Evolutionary conservation across 2,113 vertebrate genomes (phyloP).

Genomic region (Apistogramma diplotaenia): DNA sequence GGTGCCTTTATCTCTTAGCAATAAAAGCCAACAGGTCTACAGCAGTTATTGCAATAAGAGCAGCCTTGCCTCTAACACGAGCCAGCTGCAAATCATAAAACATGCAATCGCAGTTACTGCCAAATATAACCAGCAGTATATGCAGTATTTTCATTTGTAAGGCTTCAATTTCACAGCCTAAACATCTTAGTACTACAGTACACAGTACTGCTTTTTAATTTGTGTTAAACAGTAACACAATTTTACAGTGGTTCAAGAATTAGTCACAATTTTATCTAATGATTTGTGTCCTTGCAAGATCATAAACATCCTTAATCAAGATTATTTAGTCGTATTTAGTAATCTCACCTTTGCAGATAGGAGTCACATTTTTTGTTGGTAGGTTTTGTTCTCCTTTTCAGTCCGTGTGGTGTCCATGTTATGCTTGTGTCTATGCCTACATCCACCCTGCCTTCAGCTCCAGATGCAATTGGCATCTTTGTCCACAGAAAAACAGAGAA

Average conservation of each 20-base stretch:
- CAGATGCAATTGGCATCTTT: constrained; percentile 71
- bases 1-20: constrained; percentile 25
- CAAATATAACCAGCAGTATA: not conserved
- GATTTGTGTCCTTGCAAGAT: not conserved
- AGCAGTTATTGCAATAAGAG: not conserved
- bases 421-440: constrained; percentile 14
- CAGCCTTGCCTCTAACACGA: not conserved
- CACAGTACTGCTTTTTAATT: not conserved
- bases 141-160: not conserved
- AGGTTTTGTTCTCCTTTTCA: constrained; percentile 8
- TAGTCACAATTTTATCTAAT: not conserved
- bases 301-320: not conserved
- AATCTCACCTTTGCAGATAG: constrained; percentile 78
- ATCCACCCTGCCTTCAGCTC: constrained; percentile 59
- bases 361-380: constrained; percentile 64
- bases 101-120: not conserved
- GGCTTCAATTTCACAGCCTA: not conserved
- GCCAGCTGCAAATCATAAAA: not conserved
- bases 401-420: constrained; percentile 51
- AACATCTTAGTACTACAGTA: not conserved
- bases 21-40: constrained; percentile 9
- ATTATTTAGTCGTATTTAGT: not conserved
- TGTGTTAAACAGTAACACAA: not conserved
- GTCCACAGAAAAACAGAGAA: not conserved
- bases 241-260: not conserved